Base-by-base conservation (phyloP, 1,140 invertebrate genomes). In the Tyrophagus putrescentiae region DNA sequence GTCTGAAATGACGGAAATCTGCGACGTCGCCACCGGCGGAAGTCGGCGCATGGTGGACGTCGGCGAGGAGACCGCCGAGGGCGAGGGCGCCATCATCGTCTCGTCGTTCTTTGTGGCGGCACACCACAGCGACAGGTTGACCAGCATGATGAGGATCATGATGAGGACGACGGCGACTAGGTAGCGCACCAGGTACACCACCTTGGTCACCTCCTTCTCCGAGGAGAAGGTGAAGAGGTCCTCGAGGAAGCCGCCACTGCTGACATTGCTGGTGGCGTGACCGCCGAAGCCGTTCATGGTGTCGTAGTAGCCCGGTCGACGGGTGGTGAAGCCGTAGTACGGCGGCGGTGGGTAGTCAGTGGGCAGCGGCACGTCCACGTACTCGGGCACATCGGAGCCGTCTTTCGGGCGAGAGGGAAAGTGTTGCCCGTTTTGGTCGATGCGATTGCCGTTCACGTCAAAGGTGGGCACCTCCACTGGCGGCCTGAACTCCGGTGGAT, bases 51-150 rank as follows among this genome's bases (percentile, higher is more conserved):
- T 21, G 18, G 21, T 16, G 52, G 25, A 34, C 27, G 13, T 54
- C 21, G 7, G 2, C n/a, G n/a, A 13, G 52, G 52, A n/a, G 52
- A n/a, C 1, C 13, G 52, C 31, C 39, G 52, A 31, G n/a, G 52
- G 3, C 13, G 50, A 5, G 16, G 50, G 50, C 3, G 52, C 56
- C 11, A 57, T 57, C 21, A 57, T 41, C 16, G 56, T 41, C 25
- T 57, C 34, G 23, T 57, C 56, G 28, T 41, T 34, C 44, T 57
- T 57, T 21, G 56, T 57, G 31, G 44, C 32, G 11, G 44, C n/a
- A 42, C 56, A 57, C 56, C 56, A 57, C 3, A 57, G 29, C 2
- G 44, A 27, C 28, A 57, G 44, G 25, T 57, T 57, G 18, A 57
- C 25, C 32, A 57, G 29, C 27, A 41, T 57, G n/a, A 57, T 41